Conservation (phyloP, 2,113 vertebrate species). For the Arvicanthis niloticus region DNA sequence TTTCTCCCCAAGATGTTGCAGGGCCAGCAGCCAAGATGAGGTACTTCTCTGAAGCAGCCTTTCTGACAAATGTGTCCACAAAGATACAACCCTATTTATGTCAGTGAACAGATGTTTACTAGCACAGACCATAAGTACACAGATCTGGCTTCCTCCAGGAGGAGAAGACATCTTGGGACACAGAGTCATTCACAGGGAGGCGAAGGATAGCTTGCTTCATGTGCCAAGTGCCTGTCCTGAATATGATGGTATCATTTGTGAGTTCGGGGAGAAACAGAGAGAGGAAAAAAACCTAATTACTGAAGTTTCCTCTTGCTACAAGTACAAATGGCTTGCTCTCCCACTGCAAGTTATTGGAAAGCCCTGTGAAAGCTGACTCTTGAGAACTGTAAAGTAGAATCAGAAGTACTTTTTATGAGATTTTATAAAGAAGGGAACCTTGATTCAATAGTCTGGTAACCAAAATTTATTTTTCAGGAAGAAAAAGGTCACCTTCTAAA, state of each 20-base stretch:
- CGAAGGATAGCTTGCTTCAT: not conserved
- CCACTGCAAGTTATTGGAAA: not conserved
- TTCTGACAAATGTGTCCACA: not conserved
- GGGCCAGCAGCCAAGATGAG: not conserved
- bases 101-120: not conserved
- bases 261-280: not conserved
- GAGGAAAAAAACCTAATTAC: not conserved
- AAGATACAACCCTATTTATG: not conserved
- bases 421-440: slow-evolving; percentile 37
- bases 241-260: not conserved
- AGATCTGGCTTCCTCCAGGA: not conserved
- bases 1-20: not conserved
- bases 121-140: not conserved
- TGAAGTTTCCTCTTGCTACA: not conserved
- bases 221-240: not conserved
- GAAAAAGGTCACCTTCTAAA: slow-evolving; percentile 49
- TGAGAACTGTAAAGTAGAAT: slow-evolving; percentile 23
- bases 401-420: not conserved
- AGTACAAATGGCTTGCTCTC: not conserved
- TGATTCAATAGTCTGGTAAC: slow-evolving; percentile 27
- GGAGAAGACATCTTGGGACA: not conserved
- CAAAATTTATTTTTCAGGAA: slow-evolving; percentile 4
- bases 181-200: not conserved
- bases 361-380: not conserved
- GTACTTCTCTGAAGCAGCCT: not conserved